Conservation (phyloP, 2,113 vertebrate genomes). For the Elephas maximus region DNA sequence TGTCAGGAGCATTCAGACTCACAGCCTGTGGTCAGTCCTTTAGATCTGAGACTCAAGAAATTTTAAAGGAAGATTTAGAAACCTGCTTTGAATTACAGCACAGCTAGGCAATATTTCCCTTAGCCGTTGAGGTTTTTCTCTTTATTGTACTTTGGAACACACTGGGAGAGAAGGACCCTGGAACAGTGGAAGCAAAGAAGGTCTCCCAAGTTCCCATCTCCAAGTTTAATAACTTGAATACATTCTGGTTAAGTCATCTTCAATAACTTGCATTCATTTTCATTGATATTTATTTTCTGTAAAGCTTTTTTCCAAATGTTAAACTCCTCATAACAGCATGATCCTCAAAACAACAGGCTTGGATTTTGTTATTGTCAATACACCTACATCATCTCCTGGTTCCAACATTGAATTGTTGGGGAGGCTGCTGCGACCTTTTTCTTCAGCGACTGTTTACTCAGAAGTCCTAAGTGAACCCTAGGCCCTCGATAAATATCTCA, state of each 20-base stretch:
- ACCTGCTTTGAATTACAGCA: slow-evolving; percentile 81
- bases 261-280: slow-evolving; percentile 66
- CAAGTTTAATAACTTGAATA: slow-evolving; percentile 69
- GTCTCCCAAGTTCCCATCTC: slow-evolving; percentile 57
- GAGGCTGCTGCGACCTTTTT: background rate
- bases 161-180: slow-evolving; percentile 51
- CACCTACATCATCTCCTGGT: background rate
- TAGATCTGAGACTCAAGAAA: slow-evolving; percentile 43
- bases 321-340: slow-evolving; percentile 27
- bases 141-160: slow-evolving; percentile 69
- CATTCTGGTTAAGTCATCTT: slow-evolving; percentile 74
- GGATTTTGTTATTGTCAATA: background rate
- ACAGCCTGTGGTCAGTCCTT: slow-evolving; percentile 60
- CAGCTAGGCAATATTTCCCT: slow-evolving; percentile 66
- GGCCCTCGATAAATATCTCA: background rate
- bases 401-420: background rate
- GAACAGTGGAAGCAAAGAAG: slow-evolving; percentile 61
- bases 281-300: slow-evolving; percentile 68
- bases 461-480: background rate
- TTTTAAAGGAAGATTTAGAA: slow-evolving; percentile 70
- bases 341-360: slow-evolving; percentile 6
- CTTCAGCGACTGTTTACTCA: background rate
- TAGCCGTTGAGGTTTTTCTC: slow-evolving; percentile 68
- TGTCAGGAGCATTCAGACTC: slow-evolving; percentile 27
- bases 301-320: slow-evolving; percentile 69